These are phyloP conservation scores for Turritopsis dohrnii DNA, from an alignment of 30 jellyfish, hydroid and myxozoan species.

Conservation along the genomic window DNA sequence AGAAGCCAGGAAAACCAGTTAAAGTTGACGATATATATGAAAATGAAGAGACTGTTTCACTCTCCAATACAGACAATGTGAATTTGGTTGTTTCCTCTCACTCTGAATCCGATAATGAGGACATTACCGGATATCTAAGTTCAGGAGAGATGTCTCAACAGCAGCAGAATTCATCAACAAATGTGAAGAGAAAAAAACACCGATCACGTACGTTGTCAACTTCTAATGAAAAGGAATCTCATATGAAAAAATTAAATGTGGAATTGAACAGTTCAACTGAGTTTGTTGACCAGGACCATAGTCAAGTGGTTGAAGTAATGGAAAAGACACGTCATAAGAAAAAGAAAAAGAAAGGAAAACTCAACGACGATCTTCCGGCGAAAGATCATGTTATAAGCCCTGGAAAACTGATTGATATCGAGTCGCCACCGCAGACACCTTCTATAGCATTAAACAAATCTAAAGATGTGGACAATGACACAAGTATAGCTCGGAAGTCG, in stretches of 20 bases:
- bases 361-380: neutral
- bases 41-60: too few species aligned
- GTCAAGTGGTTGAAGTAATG: neutral
- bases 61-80: too few species aligned
- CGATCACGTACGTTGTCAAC: neutral
- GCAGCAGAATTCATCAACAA: neutral
- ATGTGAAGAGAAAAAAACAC: neutral
- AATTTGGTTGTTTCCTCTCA: neutral
- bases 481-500: neutral
- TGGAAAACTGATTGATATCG: neutral
- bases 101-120: neutral
- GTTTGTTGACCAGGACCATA: neutral
- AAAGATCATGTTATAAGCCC: neutral
- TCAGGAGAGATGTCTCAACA: constrained; percentile 22
- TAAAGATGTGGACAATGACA: neutral
- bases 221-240: neutral
- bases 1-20: constrained; percentile 27
- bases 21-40: neutral
- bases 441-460: neutral
- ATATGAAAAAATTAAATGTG: neutral
- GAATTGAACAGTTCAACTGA: neutral
- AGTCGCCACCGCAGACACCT: constrained; percentile 9
- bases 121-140: constrained; percentile 1
- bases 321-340: neutral
- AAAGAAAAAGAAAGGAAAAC: constrained; percentile 6